Evolutionary conservation across 2,113 vertebrate species (phyloP).

Genomic region (Istiophorus platypterus): DNA sequence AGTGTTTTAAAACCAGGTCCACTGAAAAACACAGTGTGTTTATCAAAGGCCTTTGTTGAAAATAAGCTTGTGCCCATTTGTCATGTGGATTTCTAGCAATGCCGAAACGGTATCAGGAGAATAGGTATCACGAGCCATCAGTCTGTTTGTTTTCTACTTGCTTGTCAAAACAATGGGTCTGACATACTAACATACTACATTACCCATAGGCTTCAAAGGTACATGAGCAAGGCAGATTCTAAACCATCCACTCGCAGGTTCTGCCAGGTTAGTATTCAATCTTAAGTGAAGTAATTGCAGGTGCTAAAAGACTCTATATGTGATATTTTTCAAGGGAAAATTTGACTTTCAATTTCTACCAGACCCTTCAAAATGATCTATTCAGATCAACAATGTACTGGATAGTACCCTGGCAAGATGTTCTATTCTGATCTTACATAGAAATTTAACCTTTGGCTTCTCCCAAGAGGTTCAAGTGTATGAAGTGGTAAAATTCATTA

Average conservation of each 20-base stretch:
- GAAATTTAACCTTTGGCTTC: too few relatives aligned
- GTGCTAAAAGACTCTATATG: background rate
- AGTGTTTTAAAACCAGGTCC: background rate
- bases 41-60: background rate
- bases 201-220: background rate
- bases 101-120: too few relatives aligned
- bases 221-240: background rate
- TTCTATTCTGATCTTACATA: too few relatives aligned
- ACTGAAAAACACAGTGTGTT: background rate
- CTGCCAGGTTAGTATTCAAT: background rate
- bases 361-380: background rate
- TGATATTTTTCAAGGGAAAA: background rate
- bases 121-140: background rate
- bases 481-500: too few relatives aligned
- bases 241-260: background rate
- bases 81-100: background rate
- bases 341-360: too few relatives aligned
- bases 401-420: too few relatives aligned
- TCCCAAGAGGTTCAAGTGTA: too few relatives aligned
- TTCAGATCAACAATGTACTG: background rate
- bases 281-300: background rate
- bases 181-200: background rate
- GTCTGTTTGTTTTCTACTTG: background rate
- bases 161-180: background rate
- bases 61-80: background rate